Conservation (phyloP, 53 echinoderm and acorn worm species). For the Hippasteria phrygiana region DNA sequence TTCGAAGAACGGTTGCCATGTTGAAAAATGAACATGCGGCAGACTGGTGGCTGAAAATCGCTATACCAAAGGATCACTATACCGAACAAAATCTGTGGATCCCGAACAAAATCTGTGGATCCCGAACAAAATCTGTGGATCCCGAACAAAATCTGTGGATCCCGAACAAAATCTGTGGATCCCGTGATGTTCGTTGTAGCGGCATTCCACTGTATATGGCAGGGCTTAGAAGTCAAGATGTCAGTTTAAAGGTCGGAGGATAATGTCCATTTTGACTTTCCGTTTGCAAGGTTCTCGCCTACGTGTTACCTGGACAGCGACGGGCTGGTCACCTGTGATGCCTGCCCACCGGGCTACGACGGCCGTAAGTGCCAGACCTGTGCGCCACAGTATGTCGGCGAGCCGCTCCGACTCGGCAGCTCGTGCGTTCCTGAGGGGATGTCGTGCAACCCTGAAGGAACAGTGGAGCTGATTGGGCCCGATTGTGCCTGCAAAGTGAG, state of each 20-base stretch:
- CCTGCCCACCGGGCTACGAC: conserved; percentile 83
- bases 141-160: too few species aligned
- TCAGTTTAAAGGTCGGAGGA: neutral
- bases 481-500: conserved; percentile 73
- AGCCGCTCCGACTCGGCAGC: conserved; percentile 67
- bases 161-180: too few species aligned
- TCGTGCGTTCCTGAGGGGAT: conserved; percentile 65
- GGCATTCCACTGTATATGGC: too few species aligned
- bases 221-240: too few species aligned
- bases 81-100: too few species aligned
- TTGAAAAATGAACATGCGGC: too few species aligned
- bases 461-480: conserved; percentile 55
- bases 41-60: too few species aligned
- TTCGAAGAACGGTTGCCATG: too few species aligned
- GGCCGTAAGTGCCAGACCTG: conserved; percentile 88
- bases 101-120: too few species aligned
- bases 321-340: conserved; percentile 84
- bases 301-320: conserved; percentile 92
- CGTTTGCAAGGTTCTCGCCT: conserved; percentile 81
- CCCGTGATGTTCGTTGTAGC: too few species aligned
- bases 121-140: too few species aligned
- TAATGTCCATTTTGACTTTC: conserved; percentile 5
- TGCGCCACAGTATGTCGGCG: conserved; percentile 62
- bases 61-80: too few species aligned
- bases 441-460: conserved; percentile 64